Percentiles rank a stretch among this genome's conserved stretches.
phyloP scores from a whole-genome alignment of 2,888 invertebrate genomes.

The Drosophila cracens region DNA sequence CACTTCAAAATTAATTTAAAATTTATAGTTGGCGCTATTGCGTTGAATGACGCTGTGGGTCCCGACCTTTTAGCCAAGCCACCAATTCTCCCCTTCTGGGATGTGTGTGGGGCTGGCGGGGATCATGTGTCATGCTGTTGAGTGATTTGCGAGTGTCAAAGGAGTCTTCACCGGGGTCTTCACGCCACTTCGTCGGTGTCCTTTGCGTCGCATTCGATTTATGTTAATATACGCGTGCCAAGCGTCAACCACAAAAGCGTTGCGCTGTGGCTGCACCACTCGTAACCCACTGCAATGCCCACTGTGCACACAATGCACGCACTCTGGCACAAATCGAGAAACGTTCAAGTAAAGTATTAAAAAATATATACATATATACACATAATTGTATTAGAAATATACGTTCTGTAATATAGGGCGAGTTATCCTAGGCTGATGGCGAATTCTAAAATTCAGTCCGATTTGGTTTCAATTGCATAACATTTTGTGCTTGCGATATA shows the following conservation, averaged over 20 bases:
- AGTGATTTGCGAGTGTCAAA: constrained; percentile 79
- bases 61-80: constrained; percentile 25
- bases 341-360: not conserved
- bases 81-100: not conserved
- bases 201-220: constrained; percentile 70
- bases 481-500: not conserved
- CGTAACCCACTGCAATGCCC: constrained; percentile 30
- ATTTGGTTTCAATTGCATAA: not conserved
- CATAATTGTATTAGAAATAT: not conserved
- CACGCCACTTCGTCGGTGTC: constrained; percentile 32
- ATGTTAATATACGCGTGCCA: constrained; percentile 67
- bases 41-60: constrained; percentile 77
- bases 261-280: constrained; percentile 55
- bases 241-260: constrained; percentile 46
- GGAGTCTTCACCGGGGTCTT: constrained; percentile 45
- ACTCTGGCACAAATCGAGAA: constrained; percentile 6
- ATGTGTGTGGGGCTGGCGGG: not conserved
- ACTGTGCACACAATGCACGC: constrained; percentile 21
- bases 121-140: constrained; percentile 74
- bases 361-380: not conserved
- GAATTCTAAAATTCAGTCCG: too few species aligned
- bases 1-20: constrained; percentile 79
- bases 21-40: constrained; percentile 80
- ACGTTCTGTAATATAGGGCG: not conserved
- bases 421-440: too few species aligned